phyloP scores from a whole-genome alignment of 1,140 invertebrate genomes.

The Thaumatotibia leucotreta region DNA sequence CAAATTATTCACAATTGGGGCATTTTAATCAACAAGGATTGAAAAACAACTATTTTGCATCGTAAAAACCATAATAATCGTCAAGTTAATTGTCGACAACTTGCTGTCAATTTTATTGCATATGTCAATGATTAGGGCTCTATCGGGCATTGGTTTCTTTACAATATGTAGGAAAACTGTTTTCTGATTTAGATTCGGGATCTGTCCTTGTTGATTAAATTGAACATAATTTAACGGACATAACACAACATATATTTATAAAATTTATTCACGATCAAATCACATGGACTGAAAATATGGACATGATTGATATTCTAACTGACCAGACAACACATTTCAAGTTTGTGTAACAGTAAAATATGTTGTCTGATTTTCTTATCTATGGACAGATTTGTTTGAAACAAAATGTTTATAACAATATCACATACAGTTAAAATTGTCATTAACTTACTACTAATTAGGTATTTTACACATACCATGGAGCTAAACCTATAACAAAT shows the following conservation, averaged over 20 bases:
- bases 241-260: not conserved
- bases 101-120: too few relatives aligned
- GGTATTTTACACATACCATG: constrained; percentile 6
- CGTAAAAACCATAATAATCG: too few relatives aligned
- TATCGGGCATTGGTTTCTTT: too few relatives aligned
- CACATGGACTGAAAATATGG: not conserved
- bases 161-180: too few relatives aligned
- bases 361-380: constrained; percentile 20
- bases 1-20: not conserved
- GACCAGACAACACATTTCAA: not conserved
- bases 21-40: not conserved
- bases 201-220: not conserved
- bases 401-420: constrained; percentile 49
- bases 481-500: not conserved
- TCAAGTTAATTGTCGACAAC: too few relatives aligned
- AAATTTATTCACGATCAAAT: not conserved
- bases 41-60: too few relatives aligned
- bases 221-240: constrained; percentile 1
- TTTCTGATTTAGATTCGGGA: too few relatives aligned
- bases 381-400: constrained; percentile 64
- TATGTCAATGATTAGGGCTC: too few relatives aligned
- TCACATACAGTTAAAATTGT: constrained; percentile 45
- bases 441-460: constrained; percentile 10
- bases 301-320: not conserved
- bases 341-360: constrained; percentile 3